phyloP scores from a whole-genome alignment of 2,113 vertebrate species.

The Tachycineta bicolor region DNA sequence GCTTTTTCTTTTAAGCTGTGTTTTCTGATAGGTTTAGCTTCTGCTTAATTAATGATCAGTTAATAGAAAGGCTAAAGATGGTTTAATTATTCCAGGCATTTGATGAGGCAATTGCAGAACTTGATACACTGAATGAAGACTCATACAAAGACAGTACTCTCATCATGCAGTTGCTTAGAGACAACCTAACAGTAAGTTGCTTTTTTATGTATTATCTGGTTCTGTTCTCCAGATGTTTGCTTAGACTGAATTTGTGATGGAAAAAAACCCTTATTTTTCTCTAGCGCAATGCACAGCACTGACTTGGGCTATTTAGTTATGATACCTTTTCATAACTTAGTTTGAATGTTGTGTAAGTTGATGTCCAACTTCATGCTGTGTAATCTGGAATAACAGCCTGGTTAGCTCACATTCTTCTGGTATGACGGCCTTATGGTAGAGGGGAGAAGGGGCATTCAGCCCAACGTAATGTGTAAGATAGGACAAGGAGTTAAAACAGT shows the following conservation, averaged over 20 bases:
- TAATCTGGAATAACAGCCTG: background rate
- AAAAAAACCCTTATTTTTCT: background rate
- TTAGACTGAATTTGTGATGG: background rate
- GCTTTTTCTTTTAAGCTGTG: background rate
- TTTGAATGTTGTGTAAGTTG: background rate
- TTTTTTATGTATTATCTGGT: background rate
- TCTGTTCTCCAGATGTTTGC: background rate
- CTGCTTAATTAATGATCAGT: background rate
- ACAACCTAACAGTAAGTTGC: conserved; percentile 97
- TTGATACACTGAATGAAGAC: conserved; percentile 94
- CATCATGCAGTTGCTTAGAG: conserved; percentile 99
- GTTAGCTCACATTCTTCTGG: background rate
- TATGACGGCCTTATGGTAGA: background rate
- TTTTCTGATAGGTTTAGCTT: background rate
- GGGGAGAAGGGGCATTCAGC: background rate
- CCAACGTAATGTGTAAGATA: rapidly evolving
- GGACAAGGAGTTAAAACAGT: background rate
- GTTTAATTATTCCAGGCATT: conserved; percentile 83
- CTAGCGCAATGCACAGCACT: background rate
- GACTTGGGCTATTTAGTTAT: background rate
- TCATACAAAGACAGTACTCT: conserved; percentile 99
- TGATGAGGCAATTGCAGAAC: conserved; percentile 93
- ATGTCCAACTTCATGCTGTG: background rate
- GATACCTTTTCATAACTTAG: background rate
- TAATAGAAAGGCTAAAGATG: background rate